phyloP scores from a whole-genome alignment of 2,888 invertebrate species.

The Erynnis tages region DNA sequence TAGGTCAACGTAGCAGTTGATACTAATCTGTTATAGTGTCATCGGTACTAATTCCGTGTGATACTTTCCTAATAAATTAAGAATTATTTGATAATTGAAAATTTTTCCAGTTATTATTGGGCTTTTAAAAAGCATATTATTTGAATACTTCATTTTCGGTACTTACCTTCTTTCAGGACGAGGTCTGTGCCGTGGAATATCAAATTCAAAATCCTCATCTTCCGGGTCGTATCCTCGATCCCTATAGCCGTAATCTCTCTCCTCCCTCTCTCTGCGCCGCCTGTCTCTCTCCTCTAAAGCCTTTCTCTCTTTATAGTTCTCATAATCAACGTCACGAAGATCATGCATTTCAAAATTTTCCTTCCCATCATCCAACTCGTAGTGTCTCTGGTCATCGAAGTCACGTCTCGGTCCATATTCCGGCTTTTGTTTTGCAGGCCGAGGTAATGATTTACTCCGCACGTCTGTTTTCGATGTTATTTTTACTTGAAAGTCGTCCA shows the following conservation, averaged over 20 bases:
- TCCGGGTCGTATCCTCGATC: constrained; percentile 70
- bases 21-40: too few species aligned
- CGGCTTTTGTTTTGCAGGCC: constrained; percentile 55
- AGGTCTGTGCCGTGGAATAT: constrained; percentile 48
- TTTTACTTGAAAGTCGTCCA: constrained; percentile 64
- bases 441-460: constrained; percentile 67
- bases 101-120: too few species aligned
- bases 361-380: constrained; percentile 57
- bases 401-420: constrained; percentile 62
- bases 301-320: constrained; percentile 75
- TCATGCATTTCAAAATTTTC: constrained; percentile 73
- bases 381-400: constrained; percentile 52
- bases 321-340: constrained; percentile 67
- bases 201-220: constrained; percentile 69
- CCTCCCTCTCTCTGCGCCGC: constrained; percentile 45
- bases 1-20: too few species aligned
- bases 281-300: constrained; percentile 52
- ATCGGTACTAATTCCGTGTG: too few species aligned
- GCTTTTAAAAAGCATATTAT: too few species aligned
- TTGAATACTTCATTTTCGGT: too few species aligned
- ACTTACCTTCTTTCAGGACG: constrained; percentile 37
- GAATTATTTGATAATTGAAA: too few species aligned
- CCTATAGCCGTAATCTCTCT: constrained; percentile 46
- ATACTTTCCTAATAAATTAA: too few species aligned
- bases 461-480: constrained; percentile 48